Percentiles rank a stretch among this genome's conserved stretches.
These are phyloP conservation scores for Drosophila birchii DNA, from an alignment of 2,888 invertebrate species.

Conservation along the genomic window DNA sequence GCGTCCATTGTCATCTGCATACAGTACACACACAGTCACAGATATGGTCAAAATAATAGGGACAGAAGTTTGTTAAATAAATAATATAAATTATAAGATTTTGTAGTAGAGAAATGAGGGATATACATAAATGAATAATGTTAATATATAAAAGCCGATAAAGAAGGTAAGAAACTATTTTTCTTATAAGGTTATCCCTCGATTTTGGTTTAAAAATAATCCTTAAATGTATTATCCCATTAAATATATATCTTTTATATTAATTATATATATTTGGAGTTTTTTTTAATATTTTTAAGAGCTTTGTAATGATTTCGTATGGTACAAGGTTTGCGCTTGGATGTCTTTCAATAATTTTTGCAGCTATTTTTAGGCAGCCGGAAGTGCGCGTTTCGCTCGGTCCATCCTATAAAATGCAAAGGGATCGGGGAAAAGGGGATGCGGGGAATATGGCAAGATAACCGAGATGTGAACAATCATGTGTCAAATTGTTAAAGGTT, in stretches of 20 bases:
- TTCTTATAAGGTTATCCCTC: neutral
- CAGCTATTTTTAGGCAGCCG: conserved; percentile 70
- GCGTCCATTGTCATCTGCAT: conserved; percentile 32
- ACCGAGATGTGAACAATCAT: conserved; percentile 32
- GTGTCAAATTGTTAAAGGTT: conserved; percentile 41
- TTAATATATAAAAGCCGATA: neutral
- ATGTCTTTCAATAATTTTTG: conserved; percentile 63
- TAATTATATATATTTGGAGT: neutral
- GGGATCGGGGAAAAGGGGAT: conserved; percentile 28
- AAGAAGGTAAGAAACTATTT: too few species aligned
- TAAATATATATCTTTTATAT: fast-evolving
- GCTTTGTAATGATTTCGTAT: neutral
- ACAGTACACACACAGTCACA: neutral
- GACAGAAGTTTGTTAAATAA: neutral
- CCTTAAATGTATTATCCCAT: neutral
- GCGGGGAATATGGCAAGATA: conserved; percentile 22
- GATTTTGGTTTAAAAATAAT: neutral
- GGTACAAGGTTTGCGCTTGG: neutral
- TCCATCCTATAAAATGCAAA: conserved; percentile 42
- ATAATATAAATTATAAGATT: neutral
- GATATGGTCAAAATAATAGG: neutral
- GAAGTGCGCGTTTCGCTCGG: conserved; percentile 58
- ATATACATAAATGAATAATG: neutral
- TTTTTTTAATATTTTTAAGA: neutral
- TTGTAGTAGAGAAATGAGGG: neutral